Evolutionary conservation across 2,888 invertebrate genomes (phyloP), one percentile per base, ranked within the genome.

Genomic region (Drosophila melanocephala): DNA sequence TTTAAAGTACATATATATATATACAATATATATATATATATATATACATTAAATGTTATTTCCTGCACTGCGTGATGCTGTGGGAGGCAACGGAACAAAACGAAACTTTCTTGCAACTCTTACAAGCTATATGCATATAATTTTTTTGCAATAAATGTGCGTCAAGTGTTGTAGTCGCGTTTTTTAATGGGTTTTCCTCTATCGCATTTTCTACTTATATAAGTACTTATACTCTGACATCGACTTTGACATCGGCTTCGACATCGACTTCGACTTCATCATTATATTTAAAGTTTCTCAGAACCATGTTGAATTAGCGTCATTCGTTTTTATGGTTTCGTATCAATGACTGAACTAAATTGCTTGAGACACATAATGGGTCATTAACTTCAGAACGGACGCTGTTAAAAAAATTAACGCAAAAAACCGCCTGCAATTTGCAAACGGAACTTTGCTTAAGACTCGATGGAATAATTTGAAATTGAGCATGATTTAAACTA

Each of bases 341-440:
- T 56, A 73, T 85, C 83, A 67, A 76, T 85, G 72, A 55, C 42
- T 57, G 66, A 58, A 70, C 72, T 65, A 75, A 84, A 74, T 64
- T 52, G 56, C 53, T 47, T 42, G n/a, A 53, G 50, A 39, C 68
- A 55, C 56, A 60, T 55, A 61, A 75, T 57, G 58, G 51, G 47
- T 75, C 63, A 70, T 79, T 70, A 58, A 59, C 35, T 63, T 61
- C 32, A 50, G 39, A 66, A 37, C 37, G 47, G 39, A 42, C 26
- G 50, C 42, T 52, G 30, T 16, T 12, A 52, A 56, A 55, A 55
- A 53, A 58, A 26, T 0, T 9, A 42, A 19, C 28, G 37, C 19
- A 47, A 39, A 32, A 28, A 37, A 42, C 16, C 6, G 12, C 44
- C 51, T 68, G 47, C 42, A 55, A 53, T 60, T 56, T 37, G 42